A percentile compares a stretch with the other conserved stretches of the same genome.
Conservation (phyloP, 2,797 vertebrate species). For the Chrysolophus pictus region DNA sequence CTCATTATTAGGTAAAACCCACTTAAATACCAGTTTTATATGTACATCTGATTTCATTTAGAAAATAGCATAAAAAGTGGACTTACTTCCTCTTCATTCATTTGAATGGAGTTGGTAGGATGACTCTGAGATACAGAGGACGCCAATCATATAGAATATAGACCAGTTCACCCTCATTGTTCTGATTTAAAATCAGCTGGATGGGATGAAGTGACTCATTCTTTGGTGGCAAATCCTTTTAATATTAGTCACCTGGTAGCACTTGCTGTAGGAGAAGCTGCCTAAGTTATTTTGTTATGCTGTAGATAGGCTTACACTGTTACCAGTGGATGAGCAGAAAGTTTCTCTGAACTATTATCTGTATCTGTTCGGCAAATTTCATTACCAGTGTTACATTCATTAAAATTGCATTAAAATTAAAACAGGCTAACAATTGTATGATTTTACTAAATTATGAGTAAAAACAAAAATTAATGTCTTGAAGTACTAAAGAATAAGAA, state of each 20-base stretch:
- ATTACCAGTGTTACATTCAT: background rate
- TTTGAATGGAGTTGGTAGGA: background rate
- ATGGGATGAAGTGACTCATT: background rate
- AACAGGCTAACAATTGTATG: background rate
- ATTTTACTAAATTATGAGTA: background rate
- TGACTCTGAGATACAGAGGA: background rate
- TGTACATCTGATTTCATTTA: conserved; percentile 49
- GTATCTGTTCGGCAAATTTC: background rate
- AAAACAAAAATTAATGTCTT: background rate
- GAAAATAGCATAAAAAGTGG: conserved; percentile 26
- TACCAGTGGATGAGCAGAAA: rapidly evolving
- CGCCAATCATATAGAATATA: background rate
- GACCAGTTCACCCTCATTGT: background rate
- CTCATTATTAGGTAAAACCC: conserved; percentile 32
- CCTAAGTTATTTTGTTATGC: background rate
- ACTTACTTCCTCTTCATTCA: background rate
- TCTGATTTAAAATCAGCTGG: background rate
- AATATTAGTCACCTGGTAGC: background rate
- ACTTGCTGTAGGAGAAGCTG: background rate
- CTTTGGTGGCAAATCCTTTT: background rate
- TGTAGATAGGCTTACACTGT: background rate
- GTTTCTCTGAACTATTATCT: background rate
- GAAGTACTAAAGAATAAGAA: background rate
- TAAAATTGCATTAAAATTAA: background rate
- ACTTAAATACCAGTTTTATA: conserved; percentile 58